These are phyloP conservation scores for Tauraco hartlaubi DNA, from an alignment of 2,797 vertebrate genomes.

Conservation along the genomic window DNA sequence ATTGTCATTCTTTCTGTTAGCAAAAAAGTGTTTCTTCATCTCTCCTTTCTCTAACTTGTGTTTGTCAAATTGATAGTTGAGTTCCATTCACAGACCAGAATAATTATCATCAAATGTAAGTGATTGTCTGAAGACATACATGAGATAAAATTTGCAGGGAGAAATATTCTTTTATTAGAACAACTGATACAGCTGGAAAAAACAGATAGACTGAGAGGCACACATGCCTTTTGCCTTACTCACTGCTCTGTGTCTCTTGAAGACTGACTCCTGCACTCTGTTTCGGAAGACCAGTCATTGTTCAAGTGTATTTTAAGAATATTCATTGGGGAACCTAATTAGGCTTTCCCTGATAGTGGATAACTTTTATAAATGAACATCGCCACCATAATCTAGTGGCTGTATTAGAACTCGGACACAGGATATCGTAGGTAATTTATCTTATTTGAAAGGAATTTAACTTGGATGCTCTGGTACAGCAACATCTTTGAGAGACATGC, in stretches of 20 bases:
- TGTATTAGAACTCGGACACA: background rate
- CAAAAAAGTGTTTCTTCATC: background rate
- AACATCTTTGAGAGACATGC: background rate
- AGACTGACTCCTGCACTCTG: background rate
- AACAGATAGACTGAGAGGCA: background rate
- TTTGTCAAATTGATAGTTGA: background rate
- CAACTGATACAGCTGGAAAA: background rate
- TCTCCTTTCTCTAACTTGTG: background rate
- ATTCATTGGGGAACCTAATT: background rate
- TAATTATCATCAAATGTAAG: background rate
- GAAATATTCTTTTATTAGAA: background rate
- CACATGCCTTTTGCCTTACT: background rate
- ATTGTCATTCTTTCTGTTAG: background rate
- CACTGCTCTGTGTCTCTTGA: background rate
- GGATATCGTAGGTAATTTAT: background rate
- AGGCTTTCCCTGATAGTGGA: background rate
- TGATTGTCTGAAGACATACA: background rate
- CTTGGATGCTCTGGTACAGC: background rate
- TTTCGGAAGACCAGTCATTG: background rate
- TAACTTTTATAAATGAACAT: constrained; percentile 19
- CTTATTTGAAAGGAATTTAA: background rate
- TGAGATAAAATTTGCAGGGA: background rate
- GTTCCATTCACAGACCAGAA: background rate
- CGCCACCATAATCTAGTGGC: background rate
- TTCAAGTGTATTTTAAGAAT: background rate